A percentile compares a stretch with the other conserved stretches of the same genome.
phyloP scores from a whole-genome alignment of 2,888 invertebrate species.

The Lamellibrachia satsuma region DNA sequence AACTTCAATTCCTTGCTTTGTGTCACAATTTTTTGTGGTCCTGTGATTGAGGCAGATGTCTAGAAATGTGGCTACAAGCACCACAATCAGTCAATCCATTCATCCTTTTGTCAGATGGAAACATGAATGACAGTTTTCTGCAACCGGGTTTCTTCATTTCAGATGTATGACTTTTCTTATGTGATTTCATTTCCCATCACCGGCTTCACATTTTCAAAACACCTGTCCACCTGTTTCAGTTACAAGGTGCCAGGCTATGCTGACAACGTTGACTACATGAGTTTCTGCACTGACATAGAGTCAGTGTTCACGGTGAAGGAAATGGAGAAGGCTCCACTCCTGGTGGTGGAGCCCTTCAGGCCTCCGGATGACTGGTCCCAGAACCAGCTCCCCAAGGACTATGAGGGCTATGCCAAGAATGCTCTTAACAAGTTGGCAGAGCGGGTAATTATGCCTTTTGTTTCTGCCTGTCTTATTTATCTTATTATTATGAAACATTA shows the following conservation, averaged over 20 bases:
- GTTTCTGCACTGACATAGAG: slow-evolving; percentile 64
- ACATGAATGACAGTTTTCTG: background rate
- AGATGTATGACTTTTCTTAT: background rate
- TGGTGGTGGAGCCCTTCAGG: slow-evolving; percentile 49
- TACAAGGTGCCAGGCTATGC: slow-evolving; percentile 51
- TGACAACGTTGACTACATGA: slow-evolving; percentile 59
- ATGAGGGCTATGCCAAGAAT: slow-evolving; percentile 26
- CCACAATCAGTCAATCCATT: background rate
- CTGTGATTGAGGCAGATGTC: background rate
- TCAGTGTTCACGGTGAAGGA: slow-evolving; percentile 62
- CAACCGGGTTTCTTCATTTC: background rate
- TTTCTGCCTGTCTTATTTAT: background rate
- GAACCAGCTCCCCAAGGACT: slow-evolving; percentile 46
- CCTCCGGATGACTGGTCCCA: slow-evolving; percentile 57
- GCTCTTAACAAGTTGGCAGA: slow-evolving; percentile 49
- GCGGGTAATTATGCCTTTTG: slow-evolving; percentile 45
- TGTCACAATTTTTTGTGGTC: background rate
- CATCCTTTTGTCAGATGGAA: background rate
- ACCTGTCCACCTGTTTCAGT: slow-evolving; percentile 38
- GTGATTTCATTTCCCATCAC: slow-evolving; percentile 18
- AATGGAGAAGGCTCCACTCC: slow-evolving; percentile 62
- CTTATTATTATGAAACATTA: background rate
- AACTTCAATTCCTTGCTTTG: background rate
- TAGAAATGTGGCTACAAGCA: background rate
- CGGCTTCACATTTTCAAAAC: background rate